Percentiles rank a stretch among this genome's conserved stretches.
These are phyloP conservation scores for Sphenopsis melanotis DNA, from an alignment of 2,797 vertebrate genomes.

Conservation along the genomic window DNA sequence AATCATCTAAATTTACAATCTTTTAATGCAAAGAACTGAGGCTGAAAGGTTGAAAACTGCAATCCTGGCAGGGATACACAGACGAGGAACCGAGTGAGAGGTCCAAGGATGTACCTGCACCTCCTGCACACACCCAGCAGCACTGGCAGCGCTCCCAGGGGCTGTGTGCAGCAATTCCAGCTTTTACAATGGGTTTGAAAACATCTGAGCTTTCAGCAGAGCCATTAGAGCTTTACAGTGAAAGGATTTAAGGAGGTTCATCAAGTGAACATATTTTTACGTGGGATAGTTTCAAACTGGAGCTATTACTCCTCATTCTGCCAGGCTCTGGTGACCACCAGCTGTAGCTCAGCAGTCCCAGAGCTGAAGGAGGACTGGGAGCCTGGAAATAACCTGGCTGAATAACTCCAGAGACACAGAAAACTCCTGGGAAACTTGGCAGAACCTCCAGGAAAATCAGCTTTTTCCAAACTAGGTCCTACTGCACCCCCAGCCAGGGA, in stretches of 20 bases:
- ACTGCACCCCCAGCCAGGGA: background rate
- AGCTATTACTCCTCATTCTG: background rate
- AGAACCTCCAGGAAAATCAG: background rate
- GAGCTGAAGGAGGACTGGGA: background rate
- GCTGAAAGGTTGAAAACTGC: slow-evolving; percentile 33
- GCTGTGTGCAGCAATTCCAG: slow-evolving; percentile 11
- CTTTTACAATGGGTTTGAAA: background rate
- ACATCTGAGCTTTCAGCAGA: background rate
- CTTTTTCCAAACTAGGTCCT: background rate
- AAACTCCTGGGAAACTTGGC: background rate
- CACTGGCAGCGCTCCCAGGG: background rate
- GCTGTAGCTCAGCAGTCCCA: background rate
- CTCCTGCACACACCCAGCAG: background rate
- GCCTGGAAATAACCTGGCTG: background rate
- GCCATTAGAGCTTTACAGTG: background rate
- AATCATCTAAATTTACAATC: slow-evolving; percentile 25
- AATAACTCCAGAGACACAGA: background rate
- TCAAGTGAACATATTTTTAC: background rate
- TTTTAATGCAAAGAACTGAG: slow-evolving; percentile 52
- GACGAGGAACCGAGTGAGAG: slow-evolving; percentile 3
- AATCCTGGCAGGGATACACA: slow-evolving; percentile 25
- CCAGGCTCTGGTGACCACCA: background rate
- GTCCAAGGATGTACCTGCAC: background rate
- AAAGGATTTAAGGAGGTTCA: background rate
- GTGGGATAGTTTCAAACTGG: background rate